Evolutionary conservation across 2,797 vertebrate genomes (phyloP).

Genomic region (Trachurus trachurus): DNA sequence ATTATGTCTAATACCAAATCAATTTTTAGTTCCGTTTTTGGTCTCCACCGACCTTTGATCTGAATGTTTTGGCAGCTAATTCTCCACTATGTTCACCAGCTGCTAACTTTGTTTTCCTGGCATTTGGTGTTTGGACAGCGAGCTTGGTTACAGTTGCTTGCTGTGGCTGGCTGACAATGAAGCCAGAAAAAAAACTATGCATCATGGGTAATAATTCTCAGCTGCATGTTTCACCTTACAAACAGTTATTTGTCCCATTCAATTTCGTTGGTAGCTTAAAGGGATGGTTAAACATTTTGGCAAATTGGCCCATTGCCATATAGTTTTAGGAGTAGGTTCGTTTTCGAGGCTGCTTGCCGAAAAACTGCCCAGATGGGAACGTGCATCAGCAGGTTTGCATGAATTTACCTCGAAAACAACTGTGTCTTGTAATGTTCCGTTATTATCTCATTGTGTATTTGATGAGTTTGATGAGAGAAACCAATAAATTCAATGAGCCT

Average conservation of each 20-base stretch:
- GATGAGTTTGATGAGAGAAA: no score
- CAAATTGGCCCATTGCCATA: no score
- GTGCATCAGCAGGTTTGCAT: no score
- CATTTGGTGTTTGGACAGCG: not conserved
- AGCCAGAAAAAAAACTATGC: not conserved
- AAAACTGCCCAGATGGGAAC: no score
- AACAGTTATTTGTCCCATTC: not conserved
- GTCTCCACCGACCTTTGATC: not conserved
- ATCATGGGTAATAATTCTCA: not conserved
- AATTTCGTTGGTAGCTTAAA: not conserved
- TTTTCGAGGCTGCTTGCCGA: no score
- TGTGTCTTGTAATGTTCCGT: no score
- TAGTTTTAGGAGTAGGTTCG: no score
- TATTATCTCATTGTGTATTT: no score
- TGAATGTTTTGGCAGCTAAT: not conserved
- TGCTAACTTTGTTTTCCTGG: not conserved
- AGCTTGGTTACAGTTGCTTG: not conserved
- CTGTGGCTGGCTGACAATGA: not conserved
- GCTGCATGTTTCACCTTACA: not conserved
- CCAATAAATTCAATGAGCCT: no score
- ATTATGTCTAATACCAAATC: not conserved
- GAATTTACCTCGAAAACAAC: no score
- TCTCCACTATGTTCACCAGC: not conserved
- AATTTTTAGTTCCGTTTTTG: not conserved
- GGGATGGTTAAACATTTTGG: no score